A percentile compares a stretch with the other conserved stretches of the same genome.
Evolutionary conservation across 1,140 invertebrate species (phyloP).

Genomic region (Contarinia nasturtii): DNA sequence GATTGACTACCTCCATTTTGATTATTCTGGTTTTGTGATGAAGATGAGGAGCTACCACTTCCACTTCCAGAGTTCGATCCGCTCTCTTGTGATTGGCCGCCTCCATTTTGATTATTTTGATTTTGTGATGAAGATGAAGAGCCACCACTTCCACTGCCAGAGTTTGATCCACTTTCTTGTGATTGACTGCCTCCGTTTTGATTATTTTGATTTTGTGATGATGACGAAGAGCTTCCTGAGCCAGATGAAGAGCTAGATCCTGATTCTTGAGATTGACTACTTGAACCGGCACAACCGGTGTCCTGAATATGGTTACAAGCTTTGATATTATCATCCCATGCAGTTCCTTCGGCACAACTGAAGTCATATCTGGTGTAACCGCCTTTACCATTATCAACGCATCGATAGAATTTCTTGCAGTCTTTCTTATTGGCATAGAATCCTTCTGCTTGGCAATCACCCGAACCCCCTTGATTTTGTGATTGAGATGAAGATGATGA

Average conservation of each 20-base stretch:
- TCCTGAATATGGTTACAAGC: constrained; percentile 31
- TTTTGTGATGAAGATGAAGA: background rate
- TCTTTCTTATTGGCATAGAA: constrained; percentile 41
- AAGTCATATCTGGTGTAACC: constrained; percentile 35
- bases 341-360: constrained; percentile 32
- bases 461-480: constrained; percentile 3
- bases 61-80: constrained; percentile 6
- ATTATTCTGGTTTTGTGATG: background rate
- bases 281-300: constrained; percentile 20
- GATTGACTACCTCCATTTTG: background rate
- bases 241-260: background rate
- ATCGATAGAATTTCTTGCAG: constrained; percentile 52
- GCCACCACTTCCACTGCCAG: constrained; percentile 1
- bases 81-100: background rate
- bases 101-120: constrained; percentile 4
- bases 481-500: background rate
- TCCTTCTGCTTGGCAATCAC: constrained; percentile 26
- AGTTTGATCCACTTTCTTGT: constrained; percentile 1
- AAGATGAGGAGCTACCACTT: background rate
- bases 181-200: background rate
- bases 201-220: background rate
- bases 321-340: constrained; percentile 29
- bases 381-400: constrained; percentile 42
- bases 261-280: background rate
- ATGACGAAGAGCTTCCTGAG: background rate